Evolutionary conservation across 2,113 vertebrate species (phyloP), one percentile per base, ranked within the genome.

Genomic region (Sphaerodactylus townsendi): DNA sequence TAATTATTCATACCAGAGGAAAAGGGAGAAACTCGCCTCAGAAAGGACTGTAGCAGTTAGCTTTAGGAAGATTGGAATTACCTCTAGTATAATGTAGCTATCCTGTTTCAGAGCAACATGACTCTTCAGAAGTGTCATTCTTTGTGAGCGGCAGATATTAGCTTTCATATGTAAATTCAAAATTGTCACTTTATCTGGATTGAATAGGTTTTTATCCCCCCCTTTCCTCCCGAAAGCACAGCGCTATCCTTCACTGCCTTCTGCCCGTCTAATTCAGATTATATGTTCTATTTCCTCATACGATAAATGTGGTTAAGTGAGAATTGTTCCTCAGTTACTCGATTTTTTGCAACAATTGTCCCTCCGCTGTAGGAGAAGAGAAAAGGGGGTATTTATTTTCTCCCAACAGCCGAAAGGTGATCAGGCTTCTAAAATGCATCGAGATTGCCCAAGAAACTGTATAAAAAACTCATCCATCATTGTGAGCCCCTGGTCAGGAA

Each of bases 381-480:
- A 87, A 91, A 88, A 92, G 81, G 81, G 76, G 84, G 85, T 44
- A 91, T 92, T 96, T 94, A 95, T 88, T 94, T 95, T 96, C 90
- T 85, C 93, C 81, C 85, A 88, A 86, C 94, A 94, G 91, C 92
- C 92, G 95, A 96, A 96, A 96, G 93, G 92, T 97, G 96, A 97
- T 97, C 82, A 81, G 95, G 95, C 96, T 96, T 93, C 89, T 75
- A 94, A 93, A 96, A 96, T 95, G 90, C 93, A 91, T 97, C 94
- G 95, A 97, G 96, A 97, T 97, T 97, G 96, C 96, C 96, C 96
- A 95, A 94, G 96, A 96, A 96, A 95, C 95, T 96, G 96, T 95
- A 93, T 95, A 96, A 97, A 97, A 96, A 94, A 94, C 95, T 96
- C 97, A 98, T 98, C 97, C 97, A 98, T 99, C 98, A 98, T 94